Evolutionary conservation across 2,113 vertebrate genomes (phyloP).

Genomic region (Falco punctatus): DNA sequence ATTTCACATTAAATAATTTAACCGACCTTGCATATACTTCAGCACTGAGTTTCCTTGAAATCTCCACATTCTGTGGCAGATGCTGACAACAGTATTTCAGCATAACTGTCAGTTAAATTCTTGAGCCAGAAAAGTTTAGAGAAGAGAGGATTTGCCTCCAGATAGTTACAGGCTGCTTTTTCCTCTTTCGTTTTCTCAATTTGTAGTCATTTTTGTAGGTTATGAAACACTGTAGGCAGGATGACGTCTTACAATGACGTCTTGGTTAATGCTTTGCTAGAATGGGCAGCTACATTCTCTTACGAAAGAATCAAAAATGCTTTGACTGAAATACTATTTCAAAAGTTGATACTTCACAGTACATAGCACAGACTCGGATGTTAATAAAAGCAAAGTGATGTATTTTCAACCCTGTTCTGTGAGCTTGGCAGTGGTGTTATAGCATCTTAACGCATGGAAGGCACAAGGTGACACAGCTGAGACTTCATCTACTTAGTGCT

Average conservation of each 20-base stretch:
- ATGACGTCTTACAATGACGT: conserved; percentile 28
- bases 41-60: not conserved
- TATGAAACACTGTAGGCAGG: conserved; percentile 18
- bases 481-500: not conserved
- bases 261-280: conserved; percentile 1
- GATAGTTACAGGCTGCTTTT: not conserved
- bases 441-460: not conserved
- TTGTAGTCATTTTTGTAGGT: not conserved
- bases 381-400: not conserved
- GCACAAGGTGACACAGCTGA: accelerated
- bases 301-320: not conserved
- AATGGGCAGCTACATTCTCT: not conserved
- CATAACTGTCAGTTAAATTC: not conserved
- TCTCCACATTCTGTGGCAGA: not conserved
- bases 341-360: not conserved
- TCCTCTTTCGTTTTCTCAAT: conserved; percentile 48
- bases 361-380: not conserved
- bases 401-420: not conserved
- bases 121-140: not conserved
- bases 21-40: not conserved
- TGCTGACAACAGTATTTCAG: not conserved
- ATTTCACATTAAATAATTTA: not conserved
- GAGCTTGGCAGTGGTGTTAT: not conserved
- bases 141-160: not conserved
- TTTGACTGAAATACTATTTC: not conserved